Percentiles rank a stretch among this genome's conserved stretches.
Evolutionary conservation across 1,140 invertebrate genomes (phyloP).

Genomic region (Agrilus planipennis): DNA sequence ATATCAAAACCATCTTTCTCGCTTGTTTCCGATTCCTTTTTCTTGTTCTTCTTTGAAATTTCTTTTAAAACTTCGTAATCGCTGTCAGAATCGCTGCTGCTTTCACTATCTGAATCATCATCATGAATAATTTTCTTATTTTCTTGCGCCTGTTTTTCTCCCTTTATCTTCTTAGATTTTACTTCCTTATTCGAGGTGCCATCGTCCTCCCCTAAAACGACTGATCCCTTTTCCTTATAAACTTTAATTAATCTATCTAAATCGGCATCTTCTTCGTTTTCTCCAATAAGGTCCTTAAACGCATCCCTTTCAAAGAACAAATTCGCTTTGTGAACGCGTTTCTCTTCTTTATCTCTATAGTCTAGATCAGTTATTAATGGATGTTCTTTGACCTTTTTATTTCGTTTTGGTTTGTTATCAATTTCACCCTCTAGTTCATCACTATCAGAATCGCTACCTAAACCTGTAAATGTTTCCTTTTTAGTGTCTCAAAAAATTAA

Average conservation of each 20-base stretch:
- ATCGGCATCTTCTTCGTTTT: conserved; percentile 78
- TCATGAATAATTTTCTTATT: conserved; percentile 21
- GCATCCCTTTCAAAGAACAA: conserved; percentile 85
- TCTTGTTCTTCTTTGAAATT: conserved; percentile 14
- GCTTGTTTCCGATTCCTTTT: conserved; percentile 21
- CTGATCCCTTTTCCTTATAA: conserved; percentile 58
- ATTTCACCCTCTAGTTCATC: conserved; percentile 22
- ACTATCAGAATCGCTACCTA: conserved; percentile 41
- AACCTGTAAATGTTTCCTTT: conserved; percentile 19
- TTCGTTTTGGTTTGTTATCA: conserved; percentile 9
- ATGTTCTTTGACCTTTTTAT: conserved; percentile 41
- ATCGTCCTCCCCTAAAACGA: conserved; percentile 20
- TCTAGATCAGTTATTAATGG: conserved; percentile 80
- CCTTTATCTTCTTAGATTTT: conserved; percentile 21
- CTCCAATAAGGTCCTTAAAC: conserved; percentile 73
- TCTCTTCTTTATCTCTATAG: conserved; percentile 55
- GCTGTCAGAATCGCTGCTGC: conserved; percentile 36
- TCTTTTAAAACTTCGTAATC: conserved; percentile 50
- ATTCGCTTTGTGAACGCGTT: conserved; percentile 62
- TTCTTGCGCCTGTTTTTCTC: conserved; percentile 26
- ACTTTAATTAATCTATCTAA: conserved; percentile 64
- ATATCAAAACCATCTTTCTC: conserved; percentile 57
- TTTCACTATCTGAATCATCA: conserved; percentile 17
- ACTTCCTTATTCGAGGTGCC: too few relatives aligned
- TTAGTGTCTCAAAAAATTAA: too few relatives aligned